phyloP scores from a whole-genome alignment of 2,888 invertebrate genomes.

The Acheta domesticus region DNA sequence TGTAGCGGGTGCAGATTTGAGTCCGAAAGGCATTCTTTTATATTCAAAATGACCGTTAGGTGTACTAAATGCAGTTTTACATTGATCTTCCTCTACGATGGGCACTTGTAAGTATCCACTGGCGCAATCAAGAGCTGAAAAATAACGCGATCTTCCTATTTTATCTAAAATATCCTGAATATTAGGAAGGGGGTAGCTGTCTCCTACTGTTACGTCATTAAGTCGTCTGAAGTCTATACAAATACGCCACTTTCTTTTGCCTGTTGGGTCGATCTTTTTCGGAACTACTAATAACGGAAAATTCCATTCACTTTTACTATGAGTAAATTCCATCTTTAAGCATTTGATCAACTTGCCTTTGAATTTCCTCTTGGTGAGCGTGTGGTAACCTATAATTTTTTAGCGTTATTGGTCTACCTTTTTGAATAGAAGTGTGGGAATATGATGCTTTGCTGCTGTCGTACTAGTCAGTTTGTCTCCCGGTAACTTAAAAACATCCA shows the following conservation, averaged over 20 bases:
- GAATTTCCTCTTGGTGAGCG: not conserved
- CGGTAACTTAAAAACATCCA: too few species aligned
- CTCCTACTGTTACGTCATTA: constrained; percentile 29
- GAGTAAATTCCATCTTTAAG: not conserved
- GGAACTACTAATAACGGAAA: constrained; percentile 41
- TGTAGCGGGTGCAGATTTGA: constrained; percentile 42
- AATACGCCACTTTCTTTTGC: not conserved
- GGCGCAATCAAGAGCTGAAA: constrained; percentile 43
- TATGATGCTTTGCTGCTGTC: not conserved
- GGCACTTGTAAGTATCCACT: constrained; percentile 43
- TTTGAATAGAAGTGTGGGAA: not conserved
- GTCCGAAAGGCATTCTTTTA: constrained; percentile 42
- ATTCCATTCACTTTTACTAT: constrained; percentile 22
- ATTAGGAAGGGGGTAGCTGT: too few species aligned
- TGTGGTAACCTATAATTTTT: constrained; percentile 20
- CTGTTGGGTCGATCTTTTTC: constrained; percentile 40
- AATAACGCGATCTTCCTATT: constrained; percentile 41
- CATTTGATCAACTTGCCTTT: constrained; percentile 2
- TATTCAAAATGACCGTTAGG: constrained; percentile 36
- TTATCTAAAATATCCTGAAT: not conserved
- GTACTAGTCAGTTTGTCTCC: not conserved
- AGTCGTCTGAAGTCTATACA: constrained; percentile 40
- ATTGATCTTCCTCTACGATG: constrained; percentile 38
- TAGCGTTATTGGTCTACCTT: too few species aligned
- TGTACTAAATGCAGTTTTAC: constrained; percentile 42